Evolutionary conservation across 2,113 vertebrate species (phyloP), one percentile per base, ranked within the genome.

Genomic region (Xyrauchen texanus): DNA sequence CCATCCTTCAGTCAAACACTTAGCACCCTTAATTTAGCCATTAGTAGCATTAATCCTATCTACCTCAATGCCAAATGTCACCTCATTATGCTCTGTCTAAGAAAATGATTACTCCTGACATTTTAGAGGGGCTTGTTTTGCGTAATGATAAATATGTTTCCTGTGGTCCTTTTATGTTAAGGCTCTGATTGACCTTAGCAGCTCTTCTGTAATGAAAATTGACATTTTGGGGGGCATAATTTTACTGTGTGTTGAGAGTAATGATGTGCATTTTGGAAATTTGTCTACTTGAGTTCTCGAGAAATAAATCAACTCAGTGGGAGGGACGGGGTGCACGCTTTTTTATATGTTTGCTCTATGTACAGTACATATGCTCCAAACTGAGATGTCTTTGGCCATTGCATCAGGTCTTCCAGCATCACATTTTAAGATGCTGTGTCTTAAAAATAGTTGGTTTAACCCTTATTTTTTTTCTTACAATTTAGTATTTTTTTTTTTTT

Each of bases 21-120:
- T 85, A 86, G 87, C 88, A 82, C 89, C 87, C 90, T 90, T 92
- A 89, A 85, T 88, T 88, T 77, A 78, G 58, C 55, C 83, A 69
- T 86, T 88, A 88, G 85, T 65, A 72, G 78, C 71, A 44, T 76
- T 81, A 86, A 90, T 80, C 74, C 78, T 85, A 86, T 87, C 86
- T 88, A 78, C 86, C 80, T 69, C 65, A 9, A 81, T 69, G 55
- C 81, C 74, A 85, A 90, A 88, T 85, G 77, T 72, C 61, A 84
- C 57, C 76, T 58, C 73, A 52, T 47, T 65, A 62, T 61, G 53
- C 69, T 21, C 21, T 75, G 69, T 83, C 64, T 63, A 68, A 65
- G 79, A 68, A 79, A 68, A 76, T 47, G 63, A 78, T 84, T 81
- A 78, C 13, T 52, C 45, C 71, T 67, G 53, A 75, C 65, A 80